phyloP scores from a whole-genome alignment of 1,140 invertebrate genomes.

The Schlechtendalia chinensis region DNA sequence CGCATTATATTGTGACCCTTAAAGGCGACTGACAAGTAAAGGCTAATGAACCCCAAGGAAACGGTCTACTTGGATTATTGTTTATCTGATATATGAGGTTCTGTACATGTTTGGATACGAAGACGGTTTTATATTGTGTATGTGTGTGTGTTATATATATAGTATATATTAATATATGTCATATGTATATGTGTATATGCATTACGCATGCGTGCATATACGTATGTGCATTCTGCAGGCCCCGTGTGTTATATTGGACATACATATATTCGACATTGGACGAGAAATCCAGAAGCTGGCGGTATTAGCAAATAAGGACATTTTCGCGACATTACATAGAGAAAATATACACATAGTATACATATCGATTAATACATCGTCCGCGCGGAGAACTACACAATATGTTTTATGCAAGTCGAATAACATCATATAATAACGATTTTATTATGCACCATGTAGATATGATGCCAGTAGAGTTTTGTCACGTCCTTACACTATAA shows the following conservation, averaged over 20 bases:
- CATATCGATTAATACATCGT: background rate
- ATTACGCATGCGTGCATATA: background rate
- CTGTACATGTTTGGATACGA: too few relatives aligned
- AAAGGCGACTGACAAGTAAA: constrained; percentile 10
- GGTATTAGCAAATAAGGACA: background rate
- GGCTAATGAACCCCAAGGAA: constrained; percentile 30
- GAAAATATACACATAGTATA: background rate
- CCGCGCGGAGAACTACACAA: background rate
- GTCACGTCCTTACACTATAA: constrained; percentile 10
- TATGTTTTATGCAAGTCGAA: constrained; percentile 19
- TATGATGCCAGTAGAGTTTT: background rate
- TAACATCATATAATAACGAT: constrained; percentile 15
- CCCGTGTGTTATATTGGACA: background rate
- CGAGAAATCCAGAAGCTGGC: constrained; percentile 1
- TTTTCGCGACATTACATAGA: background rate
- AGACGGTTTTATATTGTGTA: background rate
- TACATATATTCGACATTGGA: background rate
- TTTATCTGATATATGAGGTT: too few relatives aligned
- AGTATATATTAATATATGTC: background rate
- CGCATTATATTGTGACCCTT: background rate
- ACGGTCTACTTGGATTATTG: constrained; percentile 15
- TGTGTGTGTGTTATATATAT: background rate
- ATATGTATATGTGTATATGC: background rate
- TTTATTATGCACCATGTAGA: constrained; percentile 31
- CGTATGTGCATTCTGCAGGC: background rate